Evolutionary conservation across 2,113 vertebrate species (phyloP), one percentile per base, ranked within the genome.

Genomic region (Tyrannus savana): DNA sequence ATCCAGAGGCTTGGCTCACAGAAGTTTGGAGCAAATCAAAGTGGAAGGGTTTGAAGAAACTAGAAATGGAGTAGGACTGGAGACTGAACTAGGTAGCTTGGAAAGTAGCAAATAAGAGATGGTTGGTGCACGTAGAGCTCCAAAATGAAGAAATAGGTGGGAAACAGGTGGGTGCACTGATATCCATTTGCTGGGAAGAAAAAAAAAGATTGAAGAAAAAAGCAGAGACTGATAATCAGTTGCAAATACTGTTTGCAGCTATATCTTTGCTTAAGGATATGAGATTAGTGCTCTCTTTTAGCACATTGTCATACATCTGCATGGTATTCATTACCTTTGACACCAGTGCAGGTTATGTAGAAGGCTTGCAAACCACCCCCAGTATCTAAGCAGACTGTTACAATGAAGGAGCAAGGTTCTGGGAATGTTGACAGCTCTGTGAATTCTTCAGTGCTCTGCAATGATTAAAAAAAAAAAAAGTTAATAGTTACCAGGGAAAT

Each of bases 401-500:
- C 53, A 77, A 24, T 69, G 59, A 89, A 66, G 80, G 46, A 95
- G 37, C 17, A 92, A 94, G 59, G 72, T 96, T 68, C 74, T 35
- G 14, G 64, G 59, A 83, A 84, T 72, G 24, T 55, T 92, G 91
- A 92, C 72, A 94, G 42, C 46, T 86, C 80, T 92, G 67, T 90
- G 95, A 89, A 89, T 87, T 87, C 68, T 62, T 91, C 31, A 58
- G 59, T 73, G 59, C 27, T 80, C 27, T 31, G 37, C 64, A 74
- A 39, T 58, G 17, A 58, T 71, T 72, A 31, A 10, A 77, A 68
- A 46, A 52, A 75, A 52, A 44, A 44, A 85, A 33, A 10, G 14
- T 92, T 89, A 86, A 66, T 90, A 84, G 80, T 84, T 96, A 84
- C 31, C 64, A 74, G 56, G 42, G 76, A 91, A 94, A 93, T 31